A percentile compares a stretch with the other conserved stretches of the same genome.
Evolutionary conservation across 2,888 invertebrate genomes (phyloP).

Genomic region (Dryococelus australis): DNA sequence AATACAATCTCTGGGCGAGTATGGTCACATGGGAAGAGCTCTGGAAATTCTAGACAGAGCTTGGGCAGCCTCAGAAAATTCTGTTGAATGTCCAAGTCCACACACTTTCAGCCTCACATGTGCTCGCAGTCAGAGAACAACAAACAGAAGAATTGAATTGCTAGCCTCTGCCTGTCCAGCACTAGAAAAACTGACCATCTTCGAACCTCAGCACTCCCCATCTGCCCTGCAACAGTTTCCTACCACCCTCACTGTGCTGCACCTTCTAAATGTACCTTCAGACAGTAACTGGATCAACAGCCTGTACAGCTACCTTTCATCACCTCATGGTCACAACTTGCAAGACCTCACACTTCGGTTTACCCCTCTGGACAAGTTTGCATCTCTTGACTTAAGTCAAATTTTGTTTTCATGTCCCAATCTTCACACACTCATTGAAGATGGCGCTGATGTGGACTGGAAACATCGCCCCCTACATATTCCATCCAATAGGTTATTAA

Average conservation of each 20-base stretch:
- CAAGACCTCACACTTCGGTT: slow-evolving; percentile 56
- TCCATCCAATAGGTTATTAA: slow-evolving; percentile 27
- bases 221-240: slow-evolving; percentile 56
- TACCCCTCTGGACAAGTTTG: slow-evolving; percentile 51
- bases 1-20: slow-evolving; percentile 58
- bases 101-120: slow-evolving; percentile 48
- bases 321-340: slow-evolving; percentile 54
- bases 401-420: slow-evolving; percentile 55
- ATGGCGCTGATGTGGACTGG: slow-evolving; percentile 56
- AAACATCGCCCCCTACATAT: slow-evolving; percentile 42
- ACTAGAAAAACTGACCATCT: slow-evolving; percentile 56
- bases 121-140: slow-evolving; percentile 54
- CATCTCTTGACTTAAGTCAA: slow-evolving; percentile 55
- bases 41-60: slow-evolving; percentile 56
- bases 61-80: slow-evolving; percentile 34
- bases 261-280: slow-evolving; percentile 54
- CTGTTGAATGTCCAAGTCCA: slow-evolving; percentile 49
- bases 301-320: slow-evolving; percentile 55
- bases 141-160: slow-evolving; percentile 55
- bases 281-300: slow-evolving; percentile 56
- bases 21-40: slow-evolving; percentile 57
- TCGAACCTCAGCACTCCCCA: slow-evolving; percentile 58
- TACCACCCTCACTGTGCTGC: slow-evolving; percentile 54
- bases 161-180: slow-evolving; percentile 57
- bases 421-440: slow-evolving; percentile 54